A percentile compares a stretch with the other conserved stretches of the same genome.
These are phyloP conservation scores for Myotis vivesi DNA, from an alignment of 2,797 vertebrate genomes.

Conservation along the genomic window DNA sequence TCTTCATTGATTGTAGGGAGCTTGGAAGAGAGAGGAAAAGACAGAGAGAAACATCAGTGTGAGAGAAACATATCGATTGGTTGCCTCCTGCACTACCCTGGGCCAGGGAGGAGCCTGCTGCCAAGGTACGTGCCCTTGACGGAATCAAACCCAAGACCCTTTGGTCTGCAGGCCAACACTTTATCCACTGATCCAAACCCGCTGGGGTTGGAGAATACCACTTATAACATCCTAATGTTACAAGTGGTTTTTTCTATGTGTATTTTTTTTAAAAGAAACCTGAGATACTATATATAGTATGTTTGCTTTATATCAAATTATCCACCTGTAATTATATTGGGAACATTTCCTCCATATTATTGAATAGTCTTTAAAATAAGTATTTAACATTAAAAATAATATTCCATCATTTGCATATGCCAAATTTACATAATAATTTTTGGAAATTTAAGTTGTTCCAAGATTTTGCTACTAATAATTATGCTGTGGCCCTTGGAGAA, in stretches of 20 bases:
- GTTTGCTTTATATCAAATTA: slow-evolving; percentile 25
- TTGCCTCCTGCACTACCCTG: no score
- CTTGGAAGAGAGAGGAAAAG: no score
- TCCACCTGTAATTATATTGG: not conserved
- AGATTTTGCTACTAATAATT: slow-evolving; percentile 12
- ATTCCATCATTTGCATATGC: slow-evolving; percentile 27
- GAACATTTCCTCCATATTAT: not conserved
- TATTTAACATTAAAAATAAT: slow-evolving; percentile 27
- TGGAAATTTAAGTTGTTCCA: slow-evolving; percentile 42
- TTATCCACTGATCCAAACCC: no score
- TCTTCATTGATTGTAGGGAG: no score
- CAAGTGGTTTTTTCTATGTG: not conserved
- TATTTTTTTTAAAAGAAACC: not conserved
- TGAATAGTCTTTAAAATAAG: not conserved
- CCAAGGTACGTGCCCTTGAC: no score
- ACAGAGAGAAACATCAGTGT: no score
- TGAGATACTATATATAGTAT: not conserved
- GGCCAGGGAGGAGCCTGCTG: no score
- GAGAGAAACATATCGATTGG: no score
- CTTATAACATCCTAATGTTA: not conserved
- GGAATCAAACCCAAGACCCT: no score
- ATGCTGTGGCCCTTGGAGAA: not conserved
- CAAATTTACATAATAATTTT: slow-evolving; percentile 3
- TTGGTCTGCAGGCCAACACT: no score
- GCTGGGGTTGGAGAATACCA: not conserved